Percentiles rank a stretch among this genome's conserved stretches.
phyloP scores from a whole-genome alignment of 2,888 invertebrate species.

The Zygogramma bicolorata region DNA sequence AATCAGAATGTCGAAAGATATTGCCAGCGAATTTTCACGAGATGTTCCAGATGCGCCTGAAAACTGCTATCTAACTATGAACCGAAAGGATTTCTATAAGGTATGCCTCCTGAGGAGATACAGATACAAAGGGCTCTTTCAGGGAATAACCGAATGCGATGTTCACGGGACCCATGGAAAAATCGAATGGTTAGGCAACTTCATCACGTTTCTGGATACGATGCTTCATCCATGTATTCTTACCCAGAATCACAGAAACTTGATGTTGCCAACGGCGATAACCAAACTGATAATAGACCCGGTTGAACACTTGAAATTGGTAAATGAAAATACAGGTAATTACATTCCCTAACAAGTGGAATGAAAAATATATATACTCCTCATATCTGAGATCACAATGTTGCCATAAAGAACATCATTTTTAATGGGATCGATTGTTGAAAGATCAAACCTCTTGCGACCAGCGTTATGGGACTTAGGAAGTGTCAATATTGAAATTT shows the following conservation, averaged over 20 bases:
- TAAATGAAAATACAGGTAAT: too few species aligned
- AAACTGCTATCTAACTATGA: not conserved
- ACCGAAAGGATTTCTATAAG: conserved; percentile 61
- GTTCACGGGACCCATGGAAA: conserved; percentile 62
- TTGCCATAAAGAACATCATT: too few species aligned
- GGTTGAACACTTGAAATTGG: too few species aligned
- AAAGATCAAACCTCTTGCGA: too few species aligned
- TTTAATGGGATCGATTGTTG: too few species aligned
- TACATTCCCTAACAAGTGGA: too few species aligned
- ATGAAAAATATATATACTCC: too few species aligned
- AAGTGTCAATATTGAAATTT: too few species aligned
- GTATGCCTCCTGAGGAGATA: conserved; percentile 70
- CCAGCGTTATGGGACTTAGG: too few species aligned
- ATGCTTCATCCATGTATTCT: conserved; percentile 75
- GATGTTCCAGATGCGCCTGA: too few species aligned
- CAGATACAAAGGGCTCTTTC: conserved; percentile 69
- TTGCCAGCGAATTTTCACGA: conserved; percentile 50
- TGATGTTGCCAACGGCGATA: conserved; percentile 73
- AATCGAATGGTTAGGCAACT: conserved; percentile 73
- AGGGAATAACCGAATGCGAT: conserved; percentile 68
- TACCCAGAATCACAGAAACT: conserved; percentile 61
- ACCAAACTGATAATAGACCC: conserved; percentile 71
- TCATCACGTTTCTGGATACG: conserved; percentile 78
- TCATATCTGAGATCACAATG: too few species aligned
- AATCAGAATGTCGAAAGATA: conserved; percentile 70